phyloP scores from a whole-genome alignment of 2,797 vertebrate genomes.

The Fistularia tabacaria region DNA sequence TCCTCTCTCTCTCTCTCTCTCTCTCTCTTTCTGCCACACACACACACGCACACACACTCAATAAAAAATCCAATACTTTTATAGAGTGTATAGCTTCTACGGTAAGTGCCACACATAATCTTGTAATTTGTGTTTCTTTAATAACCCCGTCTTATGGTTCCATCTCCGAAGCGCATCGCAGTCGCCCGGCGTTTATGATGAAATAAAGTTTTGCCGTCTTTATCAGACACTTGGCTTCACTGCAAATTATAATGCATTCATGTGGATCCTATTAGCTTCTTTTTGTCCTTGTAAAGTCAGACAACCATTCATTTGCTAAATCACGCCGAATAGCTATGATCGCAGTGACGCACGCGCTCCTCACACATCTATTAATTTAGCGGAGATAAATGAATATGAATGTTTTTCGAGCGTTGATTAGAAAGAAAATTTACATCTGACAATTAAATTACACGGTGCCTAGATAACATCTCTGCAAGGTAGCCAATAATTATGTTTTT shows the following conservation, averaged over 20 bases:
- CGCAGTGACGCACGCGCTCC: constrained; percentile 88
- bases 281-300: constrained; percentile 86
- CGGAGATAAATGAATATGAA: constrained; percentile 98
- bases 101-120: constrained; percentile 8
- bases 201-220: constrained; percentile 68
- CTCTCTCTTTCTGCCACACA: neutral
- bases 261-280: constrained; percentile 83
- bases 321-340: constrained; percentile 92
- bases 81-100: constrained; percentile 9
- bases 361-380: constrained; percentile 97
- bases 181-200: constrained; percentile 53
- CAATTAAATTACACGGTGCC: constrained; percentile 97
- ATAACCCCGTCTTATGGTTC: constrained; percentile 34
- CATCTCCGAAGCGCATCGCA: constrained; percentile 34
- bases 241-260: constrained; percentile 71
- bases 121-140: constrained; percentile 35
- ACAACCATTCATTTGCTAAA: constrained; percentile 98
- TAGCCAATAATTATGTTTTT: constrained; percentile 99
- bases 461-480: constrained; percentile 83
- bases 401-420: constrained; percentile 96
- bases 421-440: constrained; percentile 93
- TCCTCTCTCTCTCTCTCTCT: no score
- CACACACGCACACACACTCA: constrained; percentile 6
- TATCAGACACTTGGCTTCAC: constrained; percentile 65
- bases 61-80: constrained; percentile 19